Evolutionary conservation across 2,797 vertebrate genomes (phyloP), one percentile per base, ranked within the genome.

Genomic region (Rhinella marina): DNA sequence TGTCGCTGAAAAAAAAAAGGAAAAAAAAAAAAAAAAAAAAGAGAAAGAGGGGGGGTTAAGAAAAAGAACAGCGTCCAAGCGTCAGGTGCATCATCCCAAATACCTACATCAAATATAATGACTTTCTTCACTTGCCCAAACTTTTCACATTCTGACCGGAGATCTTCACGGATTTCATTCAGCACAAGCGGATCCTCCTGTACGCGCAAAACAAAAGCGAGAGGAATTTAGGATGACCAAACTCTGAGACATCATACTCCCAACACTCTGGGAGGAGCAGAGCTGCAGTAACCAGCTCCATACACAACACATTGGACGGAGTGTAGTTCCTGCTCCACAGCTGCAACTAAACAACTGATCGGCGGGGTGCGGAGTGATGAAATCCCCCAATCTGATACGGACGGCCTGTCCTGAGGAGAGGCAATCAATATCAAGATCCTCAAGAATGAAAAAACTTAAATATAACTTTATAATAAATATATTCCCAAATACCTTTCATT

Each of bases 101-200:
- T 16, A 96, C 98, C 94, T 96, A 99, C 98, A 92, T 99, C 98
- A 91, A 98, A 99, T 90, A 99, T 95, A 91, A 99, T 96, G 92
- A 99, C 97, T 90, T 99, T 99, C 93, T 96, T 99, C 61, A 98
- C 97, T 91, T 95, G 96, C n/a, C 98, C 98, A 84, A 99, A 99
- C 92, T 99, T 99, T 80, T 98, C 97, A 93, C 98, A 99, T 90
- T 99, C 98, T 0, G 95, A 94, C 82, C 97, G 94, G 87, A 99
- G 95, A 92, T 99, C 98, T 64, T 99, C 98, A 80, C 97, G 95
- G 91, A 99, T 99, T 91, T 99, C 98, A 90, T 99, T 99, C 90
- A 99, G 90, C 87, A 97, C 97, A 92, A 99, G 93, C 0, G 98
- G 98, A 89, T 99, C 98, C 90, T 98, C 98, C 98, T 99, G 89